Evolutionary conservation across 1,140 invertebrate genomes (phyloP), one percentile per base, ranked within the genome.

Genomic region (Eciton burchellii): DNA sequence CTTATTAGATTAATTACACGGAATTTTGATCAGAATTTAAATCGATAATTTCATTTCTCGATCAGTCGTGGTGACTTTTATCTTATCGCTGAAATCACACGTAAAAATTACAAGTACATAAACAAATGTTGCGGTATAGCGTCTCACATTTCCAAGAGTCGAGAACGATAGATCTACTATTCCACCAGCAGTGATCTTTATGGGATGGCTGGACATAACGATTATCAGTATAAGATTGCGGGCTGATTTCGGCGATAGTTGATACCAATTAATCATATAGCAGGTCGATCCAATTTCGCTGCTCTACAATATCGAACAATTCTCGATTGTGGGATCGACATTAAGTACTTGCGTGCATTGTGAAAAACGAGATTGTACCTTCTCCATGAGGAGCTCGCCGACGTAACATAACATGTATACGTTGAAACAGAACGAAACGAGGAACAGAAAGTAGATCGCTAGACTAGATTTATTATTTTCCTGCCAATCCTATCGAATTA

Each of bases 351-450:
- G 6, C 35, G 6, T 19, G 0, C 11, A 26, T 8, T 5, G n/a
- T 24, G 19, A 16, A 12, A 29, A 29, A 56, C 0, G 1, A 16
- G 63, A n/a, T 12, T 29, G 0, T 88, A 91, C 91, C 84, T 91
- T 83, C 68, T 90, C 74, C 12, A 84, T 83, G 0, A 91, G 57
- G 12, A 90, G 52, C 14, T 91, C 87, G 8, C 90, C 90, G 26
- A 92, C 89, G 16, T 88, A 86, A 11, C 91, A 91, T 21, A 90
- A 89, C 60, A 92, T 90, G 24, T 89, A 91, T 54, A 91, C 85
- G 79, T 92, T 91, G 26, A 91, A 89, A 0, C 70, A 88, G 12
- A 91, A 74, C 14, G 90, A 89, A 47, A 89, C 43, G 0, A 92
- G 26, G 21, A 91, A 49, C 26, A 89, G 59, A 11, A 56, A 79